Base-by-base conservation (phyloP, 2,797 vertebrate species). In the Lerista edwardsae region DNA sequence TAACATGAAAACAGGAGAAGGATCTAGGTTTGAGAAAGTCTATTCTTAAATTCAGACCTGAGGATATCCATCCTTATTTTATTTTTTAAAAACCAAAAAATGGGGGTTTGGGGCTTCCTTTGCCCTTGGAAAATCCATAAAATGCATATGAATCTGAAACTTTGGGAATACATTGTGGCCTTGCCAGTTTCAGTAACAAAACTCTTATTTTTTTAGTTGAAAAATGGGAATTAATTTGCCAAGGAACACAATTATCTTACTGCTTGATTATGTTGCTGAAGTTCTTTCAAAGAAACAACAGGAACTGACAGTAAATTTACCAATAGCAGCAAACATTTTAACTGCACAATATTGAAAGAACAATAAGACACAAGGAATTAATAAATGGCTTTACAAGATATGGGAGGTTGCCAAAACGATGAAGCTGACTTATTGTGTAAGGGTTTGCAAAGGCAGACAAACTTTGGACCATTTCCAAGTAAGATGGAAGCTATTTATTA, bases 281-380 rank as follows among this genome's bases (percentile, higher is more conserved):
- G 36, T 55, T 81, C 65, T 27, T 69, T 69, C 65, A 61, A 71
- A 81, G 51, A 31, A 69, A 76, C 72, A 81, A 81, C 82, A 77
- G 75, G 64, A 81, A 62, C 73, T 75, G 72, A 81, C 55, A 86
- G n/a, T 81, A 86, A 76, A 76, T 71, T 77, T 76, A 71, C 73
- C 76, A 73, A 61, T 62, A 76, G 41, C 55, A 81, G 73, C 65
- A 81, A 76, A 81, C 41, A 81, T 62, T 77, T 76, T 86, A 86
- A 62, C 57, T 36, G 62, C 19, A 25, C 84, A 39, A 69, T 81
- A 81, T 51, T 76, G 65, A 73, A 76, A 76, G 65, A 77, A 86
- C 79, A 76, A 76, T 81, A 75, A 76, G 57, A 81, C 79, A 86
- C 51, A 81, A 76, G 31, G 55, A 86, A 76, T 86, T 81, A 86